phyloP scores from a whole-genome alignment of 2,888 invertebrate species.

The Congeria kusceri region DNA sequence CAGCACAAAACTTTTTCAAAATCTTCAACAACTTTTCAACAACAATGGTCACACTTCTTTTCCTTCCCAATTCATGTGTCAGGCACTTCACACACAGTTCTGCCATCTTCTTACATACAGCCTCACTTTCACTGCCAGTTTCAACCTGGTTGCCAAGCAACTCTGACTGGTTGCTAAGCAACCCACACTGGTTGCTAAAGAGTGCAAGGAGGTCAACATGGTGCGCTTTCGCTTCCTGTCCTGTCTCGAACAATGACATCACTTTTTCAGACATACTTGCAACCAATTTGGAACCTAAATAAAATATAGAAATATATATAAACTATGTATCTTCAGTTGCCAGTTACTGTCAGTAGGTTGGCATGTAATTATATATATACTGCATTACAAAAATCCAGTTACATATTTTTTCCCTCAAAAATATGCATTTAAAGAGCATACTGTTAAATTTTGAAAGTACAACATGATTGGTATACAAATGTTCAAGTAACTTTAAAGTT shows the following conservation, averaged over 20 bases:
- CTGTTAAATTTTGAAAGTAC: too few relatives aligned
- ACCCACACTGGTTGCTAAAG: conserved; percentile 10
- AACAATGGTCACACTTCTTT: conserved; percentile 6
- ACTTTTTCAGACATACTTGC: conserved; percentile 32
- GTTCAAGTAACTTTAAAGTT: too few relatives aligned
- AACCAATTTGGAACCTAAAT: conserved; percentile 36
- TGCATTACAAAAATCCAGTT: too few relatives aligned
- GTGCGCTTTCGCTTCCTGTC: conserved; percentile 12
- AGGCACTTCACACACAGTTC: conserved; percentile 11
- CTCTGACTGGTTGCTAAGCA: conserved; percentile 1
- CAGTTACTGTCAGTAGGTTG: too few relatives aligned
- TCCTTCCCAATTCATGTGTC: conserved; percentile 6
- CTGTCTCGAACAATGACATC: conserved; percentile 3
- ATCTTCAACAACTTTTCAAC: conserved; percentile 35
- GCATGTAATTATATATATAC: too few relatives aligned
- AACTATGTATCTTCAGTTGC: background rate
- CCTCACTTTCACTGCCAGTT: too few relatives aligned
- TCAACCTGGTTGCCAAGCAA: background rate
- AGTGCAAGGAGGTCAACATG: conserved; percentile 34
- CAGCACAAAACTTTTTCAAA: conserved; percentile 12
- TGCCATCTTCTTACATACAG: background rate
- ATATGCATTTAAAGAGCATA: too few relatives aligned
- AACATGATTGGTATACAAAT: too few relatives aligned
- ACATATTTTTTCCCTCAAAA: too few relatives aligned
- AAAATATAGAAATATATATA: background rate